phyloP scores from a whole-genome alignment of 2,888 invertebrate genomes.

The Zaprionus obscuricornis region DNA sequence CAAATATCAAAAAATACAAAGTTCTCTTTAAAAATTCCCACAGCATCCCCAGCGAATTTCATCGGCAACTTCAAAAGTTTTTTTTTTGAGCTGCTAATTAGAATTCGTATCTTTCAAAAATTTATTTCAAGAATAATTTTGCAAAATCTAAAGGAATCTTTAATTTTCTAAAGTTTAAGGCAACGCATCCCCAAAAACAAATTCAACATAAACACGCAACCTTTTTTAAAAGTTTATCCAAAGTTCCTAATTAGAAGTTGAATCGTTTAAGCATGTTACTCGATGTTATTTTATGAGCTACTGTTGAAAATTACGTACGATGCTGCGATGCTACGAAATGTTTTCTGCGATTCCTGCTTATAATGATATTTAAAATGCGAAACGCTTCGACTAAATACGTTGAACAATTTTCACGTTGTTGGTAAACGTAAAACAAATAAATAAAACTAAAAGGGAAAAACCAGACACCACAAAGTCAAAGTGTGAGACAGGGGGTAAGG shows the following conservation, averaged over 20 bases:
- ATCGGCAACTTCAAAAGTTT: no score
- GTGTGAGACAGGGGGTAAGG: slow-evolving; percentile 14
- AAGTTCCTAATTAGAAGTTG: slow-evolving; percentile 38
- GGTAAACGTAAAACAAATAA: slow-evolving; percentile 33
- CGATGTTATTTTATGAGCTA: slow-evolving; percentile 52
- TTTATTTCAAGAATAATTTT: no score
- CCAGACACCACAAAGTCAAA: slow-evolving; percentile 56
- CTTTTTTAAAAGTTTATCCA: no score
- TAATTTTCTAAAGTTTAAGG: no score
- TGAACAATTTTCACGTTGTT: slow-evolving; percentile 72
- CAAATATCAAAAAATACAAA: no score
- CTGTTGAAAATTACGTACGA: slow-evolving; percentile 67
- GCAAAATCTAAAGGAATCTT: no score
- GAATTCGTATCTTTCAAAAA: no score
- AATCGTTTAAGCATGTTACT: slow-evolving; percentile 32
- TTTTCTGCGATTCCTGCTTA: slow-evolving; percentile 42
- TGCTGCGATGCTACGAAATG: slow-evolving; percentile 35
- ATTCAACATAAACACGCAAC: no score
- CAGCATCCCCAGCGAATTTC: no score
- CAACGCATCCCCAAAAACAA: no score
- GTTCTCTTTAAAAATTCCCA: no score
- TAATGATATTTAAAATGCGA: slow-evolving; percentile 78
- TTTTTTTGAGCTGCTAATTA: no score
- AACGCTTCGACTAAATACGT: slow-evolving; percentile 73
- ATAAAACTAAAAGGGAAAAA: slow-evolving; percentile 6